A percentile compares a stretch with the other conserved stretches of the same genome.
Conservation (phyloP, 2,113 vertebrate genomes). For the Coptodon bakossiorum region DNA sequence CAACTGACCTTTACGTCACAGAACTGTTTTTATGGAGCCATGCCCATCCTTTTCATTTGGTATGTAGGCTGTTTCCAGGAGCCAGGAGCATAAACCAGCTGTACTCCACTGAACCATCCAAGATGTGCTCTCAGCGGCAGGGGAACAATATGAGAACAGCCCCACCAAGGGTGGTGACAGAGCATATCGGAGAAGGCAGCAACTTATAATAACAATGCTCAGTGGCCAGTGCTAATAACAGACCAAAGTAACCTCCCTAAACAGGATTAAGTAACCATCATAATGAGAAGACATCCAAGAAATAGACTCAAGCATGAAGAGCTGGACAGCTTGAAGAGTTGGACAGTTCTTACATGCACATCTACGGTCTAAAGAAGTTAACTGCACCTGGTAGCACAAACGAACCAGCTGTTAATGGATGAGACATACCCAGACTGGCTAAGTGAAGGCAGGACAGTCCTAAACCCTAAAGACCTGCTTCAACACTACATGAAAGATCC, state of each 20-base stretch:
- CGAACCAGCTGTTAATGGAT: not conserved
- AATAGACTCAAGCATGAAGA: not conserved
- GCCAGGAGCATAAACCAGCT: not conserved
- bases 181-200: not conserved
- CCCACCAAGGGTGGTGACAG: not conserved
- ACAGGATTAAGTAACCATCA: not conserved
- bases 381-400: not conserved
- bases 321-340: not conserved
- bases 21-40: not conserved
- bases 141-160: not conserved
- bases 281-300: not conserved
- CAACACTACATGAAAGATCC: not conserved
- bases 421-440: not conserved
- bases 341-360: not conserved
- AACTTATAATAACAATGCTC: not conserved
- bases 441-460: not conserved
- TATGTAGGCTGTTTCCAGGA: not conserved
- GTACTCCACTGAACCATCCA: not conserved
- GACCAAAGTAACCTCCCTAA: not conserved
- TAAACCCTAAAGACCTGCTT: not conserved
- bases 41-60: not conserved
- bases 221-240: not conserved
- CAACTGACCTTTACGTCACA: not conserved
- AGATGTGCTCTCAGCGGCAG: not conserved
- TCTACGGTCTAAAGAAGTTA: not conserved